Conservation (phyloP, 2,888 invertebrate genomes). For the Seladonia tumulorum region DNA sequence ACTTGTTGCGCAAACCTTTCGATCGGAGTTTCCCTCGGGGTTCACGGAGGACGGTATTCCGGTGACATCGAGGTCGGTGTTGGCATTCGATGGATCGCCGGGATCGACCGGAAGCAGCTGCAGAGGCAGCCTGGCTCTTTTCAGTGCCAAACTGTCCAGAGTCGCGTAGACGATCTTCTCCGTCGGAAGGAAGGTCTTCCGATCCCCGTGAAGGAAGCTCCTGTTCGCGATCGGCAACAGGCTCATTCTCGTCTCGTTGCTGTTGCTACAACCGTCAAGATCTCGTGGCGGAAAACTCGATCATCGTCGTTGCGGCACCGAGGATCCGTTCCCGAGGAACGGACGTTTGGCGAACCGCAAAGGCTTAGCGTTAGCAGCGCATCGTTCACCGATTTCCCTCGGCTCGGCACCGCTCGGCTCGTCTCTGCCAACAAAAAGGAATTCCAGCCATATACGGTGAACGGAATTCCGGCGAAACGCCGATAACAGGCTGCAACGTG, state of each 20-base stretch:
- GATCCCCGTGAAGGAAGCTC: conserved; percentile 75
- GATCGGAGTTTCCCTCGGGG: neutral
- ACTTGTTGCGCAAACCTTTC: neutral
- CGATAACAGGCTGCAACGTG: conserved; percentile 33
- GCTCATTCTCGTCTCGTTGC: conserved; percentile 61
- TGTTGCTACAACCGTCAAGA: neutral
- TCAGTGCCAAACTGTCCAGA: conserved; percentile 80
- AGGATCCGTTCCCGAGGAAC: neutral
- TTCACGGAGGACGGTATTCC: neutral
- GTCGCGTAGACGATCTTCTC: conserved; percentile 78
- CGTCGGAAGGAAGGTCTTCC: conserved; percentile 45
- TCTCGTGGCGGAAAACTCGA: neutral
- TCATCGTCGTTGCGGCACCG: neutral
- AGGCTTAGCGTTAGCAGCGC: neutral
- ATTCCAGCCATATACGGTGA: neutral
- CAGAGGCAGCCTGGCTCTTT: conserved; percentile 77
- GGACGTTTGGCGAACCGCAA: neutral
- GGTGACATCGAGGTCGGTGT: neutral
- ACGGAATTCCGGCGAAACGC: neutral
- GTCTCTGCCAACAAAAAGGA: neutral
- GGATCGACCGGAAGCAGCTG: conserved; percentile 76
- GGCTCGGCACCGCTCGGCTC: neutral
- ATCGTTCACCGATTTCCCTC: neutral
- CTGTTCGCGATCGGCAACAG: conserved; percentile 72
- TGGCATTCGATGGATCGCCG: conserved; percentile 14